Evolutionary conservation across 2,888 invertebrate genomes (phyloP).

Genomic region (Brachylomia viminalis): DNA sequence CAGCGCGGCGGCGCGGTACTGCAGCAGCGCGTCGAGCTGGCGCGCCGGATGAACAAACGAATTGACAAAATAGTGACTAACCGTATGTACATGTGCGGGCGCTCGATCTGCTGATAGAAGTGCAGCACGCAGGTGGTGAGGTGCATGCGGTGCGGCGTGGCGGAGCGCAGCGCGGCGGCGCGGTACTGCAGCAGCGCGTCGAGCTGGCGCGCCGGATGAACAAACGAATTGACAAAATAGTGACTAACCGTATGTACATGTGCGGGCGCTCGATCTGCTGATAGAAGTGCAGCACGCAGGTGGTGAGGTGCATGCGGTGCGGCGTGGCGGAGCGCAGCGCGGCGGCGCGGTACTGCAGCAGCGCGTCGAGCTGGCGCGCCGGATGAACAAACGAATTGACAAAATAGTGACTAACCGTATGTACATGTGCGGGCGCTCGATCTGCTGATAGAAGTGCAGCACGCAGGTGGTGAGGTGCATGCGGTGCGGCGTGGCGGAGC

Average conservation of each 20-base stretch:
- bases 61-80: constrained; percentile 88
- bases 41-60: too few relatives aligned
- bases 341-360: constrained; percentile 91
- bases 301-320: constrained; percentile 84
- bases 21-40: constrained; percentile 95
- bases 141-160: constrained; percentile 82
- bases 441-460: constrained; percentile 97
- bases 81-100: constrained; percentile 98
- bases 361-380: constrained; percentile 95
- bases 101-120: constrained; percentile 97
- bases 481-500: constrained; percentile 78
- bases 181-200: constrained; percentile 94
- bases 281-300: constrained; percentile 94
- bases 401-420: constrained; percentile 92
- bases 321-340: constrained; percentile 75
- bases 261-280: constrained; percentile 97
- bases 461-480: constrained; percentile 85
- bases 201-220: constrained; percentile 95
- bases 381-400: too few relatives aligned
- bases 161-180: constrained; percentile 73
- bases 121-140: constrained; percentile 90
- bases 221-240: too few relatives aligned
- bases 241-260: constrained; percentile 96
- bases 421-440: constrained; percentile 98
- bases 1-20: constrained; percentile 85